phyloP scores from a whole-genome alignment of 2,797 vertebrate genomes.

The Micropoecilia bifurca region DNA sequence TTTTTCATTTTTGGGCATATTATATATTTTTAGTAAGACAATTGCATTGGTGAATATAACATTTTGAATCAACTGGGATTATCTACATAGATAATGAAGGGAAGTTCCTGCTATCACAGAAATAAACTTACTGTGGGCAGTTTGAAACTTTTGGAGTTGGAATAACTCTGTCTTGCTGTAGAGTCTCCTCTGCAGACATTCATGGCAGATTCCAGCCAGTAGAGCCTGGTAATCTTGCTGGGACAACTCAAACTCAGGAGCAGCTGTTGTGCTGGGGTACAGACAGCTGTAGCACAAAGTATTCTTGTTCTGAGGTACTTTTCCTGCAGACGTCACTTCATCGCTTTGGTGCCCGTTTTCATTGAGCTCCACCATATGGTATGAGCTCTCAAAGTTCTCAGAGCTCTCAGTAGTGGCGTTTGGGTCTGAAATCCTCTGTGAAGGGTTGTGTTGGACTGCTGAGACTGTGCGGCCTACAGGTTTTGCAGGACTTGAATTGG shows the following conservation, averaged over 20 bases:
- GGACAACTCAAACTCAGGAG: constrained; percentile 74
- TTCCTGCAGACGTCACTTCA: constrained; percentile 17
- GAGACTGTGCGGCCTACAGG: not conserved
- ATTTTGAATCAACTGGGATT: not conserved
- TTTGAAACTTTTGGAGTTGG: constrained; percentile 67
- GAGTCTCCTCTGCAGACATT: constrained; percentile 86
- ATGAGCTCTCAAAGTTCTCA: constrained; percentile 63
- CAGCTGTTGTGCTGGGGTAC: constrained; percentile 26
- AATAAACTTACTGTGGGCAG: constrained; percentile 83
- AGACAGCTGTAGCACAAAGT: constrained; percentile 64
- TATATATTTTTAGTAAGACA: not conserved
- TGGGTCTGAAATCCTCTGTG: not conserved
- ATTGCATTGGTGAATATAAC: not conserved
- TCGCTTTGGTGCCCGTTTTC: not conserved
- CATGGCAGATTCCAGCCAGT: constrained; percentile 86
- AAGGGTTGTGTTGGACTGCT: constrained; percentile 1
- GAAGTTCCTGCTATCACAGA: not conserved
- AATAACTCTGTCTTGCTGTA: constrained; percentile 80
- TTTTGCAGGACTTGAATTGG: constrained; percentile 18
- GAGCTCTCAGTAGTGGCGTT: constrained; percentile 51
- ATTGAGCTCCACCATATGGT: constrained; percentile 61
- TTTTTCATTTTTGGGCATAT: not conserved
- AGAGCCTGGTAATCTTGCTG: constrained; percentile 84
- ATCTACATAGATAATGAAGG: not conserved
- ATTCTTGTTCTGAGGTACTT: constrained; percentile 27